Percentiles rank a stretch among this genome's conserved stretches.
These are phyloP conservation scores for Aphelenchoides avenae DNA, from an alignment of 1,140 invertebrate species.

Conservation along the genomic window DNA sequence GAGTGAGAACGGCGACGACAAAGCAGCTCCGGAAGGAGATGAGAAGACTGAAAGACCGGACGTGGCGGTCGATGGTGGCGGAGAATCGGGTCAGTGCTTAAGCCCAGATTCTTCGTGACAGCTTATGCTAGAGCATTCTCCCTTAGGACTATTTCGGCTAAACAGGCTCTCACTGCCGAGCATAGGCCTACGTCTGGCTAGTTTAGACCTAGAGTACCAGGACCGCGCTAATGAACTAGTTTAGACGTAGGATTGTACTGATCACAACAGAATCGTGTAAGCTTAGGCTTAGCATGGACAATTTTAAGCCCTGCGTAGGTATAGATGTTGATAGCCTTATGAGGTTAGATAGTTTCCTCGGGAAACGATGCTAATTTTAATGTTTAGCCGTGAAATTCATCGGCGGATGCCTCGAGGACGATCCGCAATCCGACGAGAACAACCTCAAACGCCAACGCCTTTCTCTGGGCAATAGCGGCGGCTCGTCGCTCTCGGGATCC, in stretches of 20 bases:
- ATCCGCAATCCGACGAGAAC: background rate
- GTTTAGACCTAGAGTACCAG: too few species aligned
- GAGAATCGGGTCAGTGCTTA: background rate
- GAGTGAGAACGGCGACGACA: conserved; percentile 2
- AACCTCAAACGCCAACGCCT: too few species aligned
- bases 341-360: background rate
- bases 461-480: conserved; percentile 8
- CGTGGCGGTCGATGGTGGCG: background rate
- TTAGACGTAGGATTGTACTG: conserved; percentile 1
- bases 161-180: background rate
- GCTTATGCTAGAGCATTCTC: background rate
- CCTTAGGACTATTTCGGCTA: background rate
- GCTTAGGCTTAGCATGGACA: background rate
- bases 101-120: background rate
- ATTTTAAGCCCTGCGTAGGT: background rate
- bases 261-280: background rate
- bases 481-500: conserved; percentile 21
- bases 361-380: background rate
- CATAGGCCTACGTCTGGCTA: too few species aligned
- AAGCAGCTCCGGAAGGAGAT: background rate
- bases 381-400: conserved; percentile 14
- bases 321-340: background rate
- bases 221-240: too few species aligned
- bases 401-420: conserved; percentile 10
- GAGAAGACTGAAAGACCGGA: background rate